Evolutionary conservation across 2,888 invertebrate species (phyloP).

Genomic region (Drosophila neoperkinsi): DNA sequence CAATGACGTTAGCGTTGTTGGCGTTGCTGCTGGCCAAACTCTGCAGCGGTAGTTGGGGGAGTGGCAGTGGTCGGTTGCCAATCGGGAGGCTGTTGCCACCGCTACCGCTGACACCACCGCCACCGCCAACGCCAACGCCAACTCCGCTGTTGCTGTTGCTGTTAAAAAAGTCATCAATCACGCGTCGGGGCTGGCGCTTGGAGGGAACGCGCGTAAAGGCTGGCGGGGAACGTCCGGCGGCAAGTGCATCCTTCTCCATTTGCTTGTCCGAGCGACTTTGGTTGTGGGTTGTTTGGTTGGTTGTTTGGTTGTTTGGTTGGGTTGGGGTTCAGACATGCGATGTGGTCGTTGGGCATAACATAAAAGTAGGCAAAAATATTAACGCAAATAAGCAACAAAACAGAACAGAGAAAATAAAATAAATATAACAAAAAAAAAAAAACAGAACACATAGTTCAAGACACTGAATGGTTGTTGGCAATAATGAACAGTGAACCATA

Average conservation of each 20-base stretch:
- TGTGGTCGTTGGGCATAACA: slow-evolving; percentile 57
- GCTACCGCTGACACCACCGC: slow-evolving; percentile 14
- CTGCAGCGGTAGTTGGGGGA: slow-evolving; percentile 38
- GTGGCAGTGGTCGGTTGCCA: slow-evolving; percentile 64
- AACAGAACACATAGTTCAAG: slow-evolving; percentile 41
- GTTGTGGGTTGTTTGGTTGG: slow-evolving; percentile 38
- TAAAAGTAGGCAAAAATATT: slow-evolving; percentile 80
- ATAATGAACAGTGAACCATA: slow-evolving; percentile 78
- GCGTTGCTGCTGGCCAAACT: slow-evolving; percentile 60
- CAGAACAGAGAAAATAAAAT: slow-evolving; percentile 18
- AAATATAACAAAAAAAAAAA: slow-evolving; percentile 17
- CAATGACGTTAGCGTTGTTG: slow-evolving; percentile 37
- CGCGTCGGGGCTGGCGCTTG: slow-evolving; percentile 90
- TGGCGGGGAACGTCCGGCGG: slow-evolving; percentile 88
- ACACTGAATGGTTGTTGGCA: slow-evolving; percentile 57
- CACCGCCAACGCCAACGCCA: slow-evolving; percentile 6
- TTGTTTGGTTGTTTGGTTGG: slow-evolving; percentile 41
- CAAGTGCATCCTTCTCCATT: slow-evolving; percentile 84
- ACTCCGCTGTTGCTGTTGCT: slow-evolving; percentile 79
- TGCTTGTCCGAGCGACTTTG: slow-evolving; percentile 74
- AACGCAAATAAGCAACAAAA: slow-evolving; percentile 50
- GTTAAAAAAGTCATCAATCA: slow-evolving; percentile 87
- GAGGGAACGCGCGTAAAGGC: slow-evolving; percentile 92
- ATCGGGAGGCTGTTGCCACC: slow-evolving; percentile 46
- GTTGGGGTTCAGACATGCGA: slow-evolving; percentile 68